phyloP scores from a whole-genome alignment of 2,113 vertebrate species.

The Burhinus oedicnemus region DNA sequence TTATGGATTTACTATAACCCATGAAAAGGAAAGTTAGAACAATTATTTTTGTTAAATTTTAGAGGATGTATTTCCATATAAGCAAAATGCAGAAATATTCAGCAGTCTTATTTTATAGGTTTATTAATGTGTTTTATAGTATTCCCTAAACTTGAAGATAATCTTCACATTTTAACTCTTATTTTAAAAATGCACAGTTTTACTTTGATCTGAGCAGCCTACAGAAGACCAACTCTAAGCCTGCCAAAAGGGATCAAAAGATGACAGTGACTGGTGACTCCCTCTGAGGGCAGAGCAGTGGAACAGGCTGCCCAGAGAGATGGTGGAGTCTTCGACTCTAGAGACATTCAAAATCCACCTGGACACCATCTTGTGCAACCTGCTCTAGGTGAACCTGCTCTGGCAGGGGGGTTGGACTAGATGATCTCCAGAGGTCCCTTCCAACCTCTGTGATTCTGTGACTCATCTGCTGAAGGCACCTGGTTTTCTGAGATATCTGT shows the following conservation, averaged over 20 bases:
- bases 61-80: slow-evolving; percentile 30
- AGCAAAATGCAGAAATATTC: slow-evolving; percentile 37
- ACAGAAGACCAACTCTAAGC: slow-evolving; percentile 1
- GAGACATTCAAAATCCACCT: too few relatives aligned
- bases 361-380: too few relatives aligned
- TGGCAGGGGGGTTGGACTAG: too few relatives aligned
- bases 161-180: slow-evolving; percentile 21
- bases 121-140: slow-evolving; percentile 48
- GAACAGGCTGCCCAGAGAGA: too few relatives aligned
- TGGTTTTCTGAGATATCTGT: background rate
- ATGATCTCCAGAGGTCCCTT: too few relatives aligned
- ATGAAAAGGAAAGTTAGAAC: slow-evolving; percentile 29
- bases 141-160: slow-evolving; percentile 22
- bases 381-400: too few relatives aligned
- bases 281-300: background rate
- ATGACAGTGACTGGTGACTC: background rate
- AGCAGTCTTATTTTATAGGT: slow-evolving; percentile 7
- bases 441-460: too few relatives aligned
- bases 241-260: background rate
- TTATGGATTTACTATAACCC: slow-evolving; percentile 40
- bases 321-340: too few relatives aligned
- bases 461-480: background rate
- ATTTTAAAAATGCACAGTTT: background rate
- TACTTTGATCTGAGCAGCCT: slow-evolving; percentile 16
- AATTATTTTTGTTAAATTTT: slow-evolving; percentile 33